These are phyloP conservation scores for Fissipunctia ypsillon DNA, from an alignment of 2,888 invertebrate genomes.

Conservation along the genomic window DNA sequence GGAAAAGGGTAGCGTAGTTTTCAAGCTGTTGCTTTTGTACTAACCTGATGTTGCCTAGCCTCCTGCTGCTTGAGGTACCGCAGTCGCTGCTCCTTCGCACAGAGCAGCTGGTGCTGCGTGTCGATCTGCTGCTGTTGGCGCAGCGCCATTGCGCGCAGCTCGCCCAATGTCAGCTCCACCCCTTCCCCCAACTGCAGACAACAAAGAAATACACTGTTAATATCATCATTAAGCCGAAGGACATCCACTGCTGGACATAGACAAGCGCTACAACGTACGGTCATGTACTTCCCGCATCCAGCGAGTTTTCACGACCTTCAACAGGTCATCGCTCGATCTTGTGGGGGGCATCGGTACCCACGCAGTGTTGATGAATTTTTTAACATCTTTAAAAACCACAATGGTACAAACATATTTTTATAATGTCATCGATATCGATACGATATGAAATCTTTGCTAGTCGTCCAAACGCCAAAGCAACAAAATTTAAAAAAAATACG, in stretches of 20 bases:
- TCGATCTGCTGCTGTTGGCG: constrained; percentile 99
- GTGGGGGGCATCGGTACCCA: too few relatives aligned
- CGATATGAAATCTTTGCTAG: background rate
- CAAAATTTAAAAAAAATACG: background rate
- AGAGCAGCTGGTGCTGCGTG: constrained; percentile 97
- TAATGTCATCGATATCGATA: too few relatives aligned
- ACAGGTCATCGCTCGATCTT: background rate
- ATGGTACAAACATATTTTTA: too few relatives aligned
- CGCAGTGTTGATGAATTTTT: too few relatives aligned
- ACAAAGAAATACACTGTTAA: constrained; percentile 70
- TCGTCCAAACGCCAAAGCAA: background rate
- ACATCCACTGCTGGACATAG: background rate
- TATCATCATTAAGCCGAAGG: background rate
- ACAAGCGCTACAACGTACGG: too few relatives aligned
- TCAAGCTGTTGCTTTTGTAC: background rate
- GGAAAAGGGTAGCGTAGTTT: background rate
- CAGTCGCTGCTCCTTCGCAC: constrained; percentile 97
- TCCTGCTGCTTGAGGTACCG: constrained; percentile 98
- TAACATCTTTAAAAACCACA: too few relatives aligned
- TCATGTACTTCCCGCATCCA: background rate
- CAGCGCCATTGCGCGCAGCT: constrained; percentile 99
- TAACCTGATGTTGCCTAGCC: constrained; percentile 92
- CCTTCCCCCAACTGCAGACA: constrained; percentile 96
- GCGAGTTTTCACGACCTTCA: too few relatives aligned
- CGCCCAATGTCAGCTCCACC: constrained; percentile 97